Evolutionary conservation across 1,140 invertebrate genomes (phyloP).

Genomic region (Pseudomyrmex dendroicus): DNA sequence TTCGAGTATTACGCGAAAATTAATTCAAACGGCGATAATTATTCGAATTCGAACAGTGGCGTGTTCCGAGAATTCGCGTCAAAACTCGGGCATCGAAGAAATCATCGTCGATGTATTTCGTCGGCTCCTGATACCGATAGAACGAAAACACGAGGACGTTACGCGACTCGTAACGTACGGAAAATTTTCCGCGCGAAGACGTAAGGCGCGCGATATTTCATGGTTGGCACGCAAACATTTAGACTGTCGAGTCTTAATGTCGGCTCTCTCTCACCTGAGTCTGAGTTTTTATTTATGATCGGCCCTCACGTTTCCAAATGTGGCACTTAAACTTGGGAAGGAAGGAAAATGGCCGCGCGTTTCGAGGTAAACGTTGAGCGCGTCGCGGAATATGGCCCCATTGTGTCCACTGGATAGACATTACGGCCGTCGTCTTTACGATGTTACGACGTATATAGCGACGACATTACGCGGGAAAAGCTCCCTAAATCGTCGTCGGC

Average conservation of each 20-base stretch:
- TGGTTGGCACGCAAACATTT: slow-evolving; percentile 17
- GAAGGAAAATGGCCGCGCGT: slow-evolving; percentile 20
- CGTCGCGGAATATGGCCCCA: slow-evolving; percentile 35
- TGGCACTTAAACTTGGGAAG: slow-evolving; percentile 31
- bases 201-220: slow-evolving; percentile 31
- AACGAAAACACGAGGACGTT: not conserved
- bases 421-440: slow-evolving; percentile 41
- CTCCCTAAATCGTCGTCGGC: slow-evolving; percentile 25
- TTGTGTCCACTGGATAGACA: slow-evolving; percentile 52
- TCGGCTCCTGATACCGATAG: no score
- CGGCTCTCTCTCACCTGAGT: slow-evolving; percentile 37
- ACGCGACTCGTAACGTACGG: not conserved
- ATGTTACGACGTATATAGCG: slow-evolving; percentile 1
- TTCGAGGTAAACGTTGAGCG: slow-evolving; percentile 35
- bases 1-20: not conserved
- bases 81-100: no score
- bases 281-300: slow-evolving; percentile 60
- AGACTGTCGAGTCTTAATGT: slow-evolving; percentile 15
- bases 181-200: not conserved
- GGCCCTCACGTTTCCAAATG: slow-evolving; percentile 33
- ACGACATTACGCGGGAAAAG: slow-evolving; percentile 14
- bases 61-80: no score
- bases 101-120: no score
- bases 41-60: no score
- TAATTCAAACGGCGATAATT: not conserved